Evolutionary conservation across 2,797 vertebrate genomes (phyloP).

Genomic region (Glyptemys insculpta): DNA sequence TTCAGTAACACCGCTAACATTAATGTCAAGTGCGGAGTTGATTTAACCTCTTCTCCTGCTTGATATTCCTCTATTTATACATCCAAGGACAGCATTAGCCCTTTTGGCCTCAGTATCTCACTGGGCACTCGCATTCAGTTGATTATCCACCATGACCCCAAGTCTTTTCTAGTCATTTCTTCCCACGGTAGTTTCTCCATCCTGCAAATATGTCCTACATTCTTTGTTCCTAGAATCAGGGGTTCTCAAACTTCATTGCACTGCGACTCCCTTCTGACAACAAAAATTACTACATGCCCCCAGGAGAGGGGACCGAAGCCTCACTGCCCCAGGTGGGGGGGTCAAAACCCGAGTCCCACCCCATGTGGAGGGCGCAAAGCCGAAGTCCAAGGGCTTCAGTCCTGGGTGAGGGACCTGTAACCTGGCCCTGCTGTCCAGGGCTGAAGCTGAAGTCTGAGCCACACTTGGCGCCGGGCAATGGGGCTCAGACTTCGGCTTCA

Average conservation of each 20-base stretch:
- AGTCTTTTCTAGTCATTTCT: slow-evolving; percentile 3
- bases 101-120: neutral
- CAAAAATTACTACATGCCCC: no score
- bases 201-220: neutral
- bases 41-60: slow-evolving; percentile 69
- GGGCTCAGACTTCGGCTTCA: no score
- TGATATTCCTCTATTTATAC: slow-evolving; percentile 56
- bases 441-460: no score
- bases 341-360: no score
- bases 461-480: no score
- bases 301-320: no score
- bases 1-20: slow-evolving; percentile 43
- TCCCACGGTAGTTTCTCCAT: neutral
- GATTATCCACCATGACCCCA: slow-evolving; percentile 14
- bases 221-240: slow-evolving; percentile 27
- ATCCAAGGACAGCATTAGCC: slow-evolving; percentile 16
- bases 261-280: no score
- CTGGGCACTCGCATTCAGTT: neutral
- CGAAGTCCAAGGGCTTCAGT: no score
- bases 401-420: no score
- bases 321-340: no score
- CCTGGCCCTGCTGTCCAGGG: no score
- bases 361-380: no score
- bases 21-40: slow-evolving; percentile 66
- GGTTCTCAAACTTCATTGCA: neutral